A percentile compares a stretch with the other conserved stretches of the same genome.
Evolutionary conservation across 2,888 invertebrate species (phyloP).

Genomic region (Meghimatium bilineatum): DNA sequence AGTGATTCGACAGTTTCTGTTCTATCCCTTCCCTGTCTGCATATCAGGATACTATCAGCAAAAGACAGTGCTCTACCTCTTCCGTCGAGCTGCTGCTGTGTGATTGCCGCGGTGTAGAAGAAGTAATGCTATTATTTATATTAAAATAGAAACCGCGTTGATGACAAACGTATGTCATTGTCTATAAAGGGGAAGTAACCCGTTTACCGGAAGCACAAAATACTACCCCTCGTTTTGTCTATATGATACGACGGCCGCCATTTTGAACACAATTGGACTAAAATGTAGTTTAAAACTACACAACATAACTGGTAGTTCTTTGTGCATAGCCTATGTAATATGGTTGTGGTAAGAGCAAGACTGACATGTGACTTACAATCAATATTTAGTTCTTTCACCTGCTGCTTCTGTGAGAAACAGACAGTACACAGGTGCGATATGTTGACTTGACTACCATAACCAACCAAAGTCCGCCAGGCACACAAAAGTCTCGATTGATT

Average conservation of each 20-base stretch:
- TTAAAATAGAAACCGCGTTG: no score
- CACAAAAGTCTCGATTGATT: background rate
- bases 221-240: conserved; percentile 62
- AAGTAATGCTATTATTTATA: no score
- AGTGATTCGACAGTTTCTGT: no score
- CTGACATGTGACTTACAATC: conserved; percentile 31
- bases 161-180: no score
- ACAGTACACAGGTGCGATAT: conserved; percentile 28
- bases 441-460: background rate
- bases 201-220: conserved; percentile 44
- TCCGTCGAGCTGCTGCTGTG: no score
- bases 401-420: conserved; percentile 6
- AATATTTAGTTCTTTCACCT: conserved; percentile 26
- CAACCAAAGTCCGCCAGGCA: background rate
- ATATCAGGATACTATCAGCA: no score
- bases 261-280: conserved; percentile 55
- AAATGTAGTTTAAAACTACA: conserved; percentile 42
- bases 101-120: no score
- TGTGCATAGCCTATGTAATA: conserved; percentile 21
- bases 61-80: no score
- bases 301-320: conserved; percentile 9
- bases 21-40: no score
- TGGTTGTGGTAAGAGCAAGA: conserved; percentile 37
- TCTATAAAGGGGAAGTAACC: conserved; percentile 50
- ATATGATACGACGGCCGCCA: conserved; percentile 64